Percentiles rank a stretch among this genome's conserved stretches.
Evolutionary conservation across 2,113 vertebrate genomes (phyloP).

Genomic region (Hyaena hyaena): DNA sequence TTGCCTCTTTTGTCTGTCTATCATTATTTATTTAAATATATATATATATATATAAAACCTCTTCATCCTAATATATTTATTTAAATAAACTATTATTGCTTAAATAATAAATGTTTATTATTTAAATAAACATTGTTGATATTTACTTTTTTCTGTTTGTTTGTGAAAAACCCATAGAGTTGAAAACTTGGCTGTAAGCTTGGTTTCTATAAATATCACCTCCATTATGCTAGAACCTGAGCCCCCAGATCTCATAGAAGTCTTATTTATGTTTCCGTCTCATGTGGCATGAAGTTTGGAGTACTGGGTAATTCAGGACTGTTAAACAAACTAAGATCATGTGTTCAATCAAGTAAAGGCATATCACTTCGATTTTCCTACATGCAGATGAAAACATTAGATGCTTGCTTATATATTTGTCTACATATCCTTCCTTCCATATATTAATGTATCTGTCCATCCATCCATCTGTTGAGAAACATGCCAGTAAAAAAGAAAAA

Average conservation of each 20-base stretch:
- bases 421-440: neutral
- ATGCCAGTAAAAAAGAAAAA: neutral
- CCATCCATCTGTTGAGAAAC: neutral
- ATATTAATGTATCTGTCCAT: neutral
- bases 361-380: neutral
- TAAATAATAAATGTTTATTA: too few species aligned
- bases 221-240: neutral
- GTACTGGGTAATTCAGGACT: neutral
- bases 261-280: neutral
- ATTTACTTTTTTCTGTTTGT: neutral
- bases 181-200: neutral
- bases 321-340: neutral
- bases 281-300: neutral
- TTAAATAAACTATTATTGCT: too few species aligned
- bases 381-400: neutral
- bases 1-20: neutral
- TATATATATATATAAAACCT: neutral
- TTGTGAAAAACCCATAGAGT: neutral
- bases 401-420: neutral
- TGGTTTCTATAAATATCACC: neutral
- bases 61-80: too few species aligned
- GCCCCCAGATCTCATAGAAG: neutral
- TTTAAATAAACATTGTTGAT: neutral
- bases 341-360: neutral
- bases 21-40: neutral